Percentiles rank a stretch among this genome's conserved stretches.
Conservation (phyloP, 37 sponge, comb jelly and placozoan species). For the Lycopodina hypogea region DNA sequence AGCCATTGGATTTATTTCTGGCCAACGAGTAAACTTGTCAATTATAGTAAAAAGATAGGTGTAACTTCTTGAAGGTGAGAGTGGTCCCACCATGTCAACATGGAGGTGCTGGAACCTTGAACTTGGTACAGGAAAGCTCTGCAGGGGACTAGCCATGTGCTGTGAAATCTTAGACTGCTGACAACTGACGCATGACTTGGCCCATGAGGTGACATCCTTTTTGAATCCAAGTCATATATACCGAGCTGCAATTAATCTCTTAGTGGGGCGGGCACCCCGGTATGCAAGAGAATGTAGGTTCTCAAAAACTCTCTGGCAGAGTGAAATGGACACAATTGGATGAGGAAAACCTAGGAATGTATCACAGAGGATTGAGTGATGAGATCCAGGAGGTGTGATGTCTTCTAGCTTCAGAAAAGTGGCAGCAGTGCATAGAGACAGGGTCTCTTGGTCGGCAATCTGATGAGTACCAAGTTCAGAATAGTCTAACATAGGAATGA, state of each 20-base stretch:
- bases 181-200: too few relatives aligned
- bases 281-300: constrained; percentile 1
- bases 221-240: constrained; percentile 62
- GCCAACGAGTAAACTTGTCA: too few relatives aligned
- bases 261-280: constrained; percentile 34
- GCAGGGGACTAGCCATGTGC: too few relatives aligned
- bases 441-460: constrained; percentile 13
- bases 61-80: too few relatives aligned
- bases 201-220: too few relatives aligned
- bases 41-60: too few relatives aligned
- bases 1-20: too few relatives aligned
- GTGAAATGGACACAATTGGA: too few relatives aligned
- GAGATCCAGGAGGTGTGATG: neutral
- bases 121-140: too few relatives aligned
- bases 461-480: constrained; percentile 30
- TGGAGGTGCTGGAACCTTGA: too few relatives aligned
- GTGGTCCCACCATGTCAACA: too few relatives aligned
- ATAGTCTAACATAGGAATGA: neutral
- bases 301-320: constrained; percentile 1
- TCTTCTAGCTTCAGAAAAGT: constrained; percentile 10
- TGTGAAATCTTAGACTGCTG: too few relatives aligned
- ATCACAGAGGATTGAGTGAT: constrained; percentile 25
- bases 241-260: constrained; percentile 24
- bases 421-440: constrained; percentile 1
- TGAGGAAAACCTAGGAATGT: constrained; percentile 20